Evolutionary conservation across 2,888 invertebrate species (phyloP), one percentile per base, ranked within the genome.

Genomic region (Criorhina ranunculi): DNA sequence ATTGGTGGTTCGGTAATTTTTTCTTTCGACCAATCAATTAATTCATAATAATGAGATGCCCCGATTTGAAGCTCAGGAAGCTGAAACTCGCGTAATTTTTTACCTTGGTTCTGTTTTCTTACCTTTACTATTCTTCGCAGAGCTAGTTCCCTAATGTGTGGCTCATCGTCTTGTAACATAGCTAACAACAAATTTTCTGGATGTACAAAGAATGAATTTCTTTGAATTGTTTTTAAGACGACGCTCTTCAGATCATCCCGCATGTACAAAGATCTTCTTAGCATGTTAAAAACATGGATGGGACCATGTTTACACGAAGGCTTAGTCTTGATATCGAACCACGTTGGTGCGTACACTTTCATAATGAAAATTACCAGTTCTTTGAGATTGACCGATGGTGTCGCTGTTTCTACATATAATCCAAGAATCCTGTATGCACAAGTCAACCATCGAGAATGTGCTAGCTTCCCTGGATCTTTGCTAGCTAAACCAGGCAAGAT

Each of bases 321-420:
- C 49, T 66, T 82, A 44, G 40, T 51, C 51, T 78, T 72, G 17
- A 78, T 72, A 9, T 59, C 44, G 49, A 83, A 83, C 77, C 82
- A 83, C 9, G 44, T 42, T 55, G n/a, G n/a, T n/a, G n/a, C n/a
- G n/a, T n/a, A n/a, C n/a, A n/a, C n/a, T n/a, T n/a, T n/a, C n/a
- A n/a, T 40, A 64, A 53, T n/a, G n/a, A n/a, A n/a, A n/a, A n/a
- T n/a, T n/a, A n/a, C n/a, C n/a, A n/a, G n/a, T n/a, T n/a, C n/a
- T 17, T 44, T 17, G 17, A 44, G 31, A 3, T 31, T 31, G 31
- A 31, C 31, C 31, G 31, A 31, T 31, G 31, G 31, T 31, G 3
- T 31, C 31, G 3, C 31, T 31, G 31, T 31, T 31, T 6, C 31
- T 6, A 31, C 6, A 31, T 31, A 31, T 31, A 31, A 31, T 6